phyloP scores from a whole-genome alignment of 2,888 invertebrate species.

The Gnatocerus cornutus region DNA sequence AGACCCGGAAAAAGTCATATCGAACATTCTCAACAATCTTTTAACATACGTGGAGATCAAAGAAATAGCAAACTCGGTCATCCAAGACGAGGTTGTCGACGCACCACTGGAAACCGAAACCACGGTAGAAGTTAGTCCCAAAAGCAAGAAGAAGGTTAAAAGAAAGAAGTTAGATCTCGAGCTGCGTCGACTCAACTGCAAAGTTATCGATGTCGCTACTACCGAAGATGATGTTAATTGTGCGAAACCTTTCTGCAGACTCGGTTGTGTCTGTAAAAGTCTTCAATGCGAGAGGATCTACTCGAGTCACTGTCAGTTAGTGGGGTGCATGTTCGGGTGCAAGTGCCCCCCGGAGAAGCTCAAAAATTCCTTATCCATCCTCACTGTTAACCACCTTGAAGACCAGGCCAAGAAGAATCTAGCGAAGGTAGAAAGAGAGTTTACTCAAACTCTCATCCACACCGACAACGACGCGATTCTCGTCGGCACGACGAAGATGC shows the following conservation, averaged over 20 bases:
- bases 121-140: neutral
- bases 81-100: slow-evolving; percentile 66
- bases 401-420: slow-evolving; percentile 74
- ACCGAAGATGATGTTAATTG: slow-evolving; percentile 69
- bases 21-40: slow-evolving; percentile 72
- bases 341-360: slow-evolving; percentile 63
- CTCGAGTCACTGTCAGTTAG: slow-evolving; percentile 76
- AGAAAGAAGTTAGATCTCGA: slow-evolving; percentile 68
- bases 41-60: slow-evolving; percentile 77
- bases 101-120: slow-evolving; percentile 49
- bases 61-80: slow-evolving; percentile 74
- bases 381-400: slow-evolving; percentile 69
- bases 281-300: slow-evolving; percentile 69
- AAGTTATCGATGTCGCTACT: slow-evolving; percentile 74
- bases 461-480: slow-evolving; percentile 79
- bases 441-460: slow-evolving; percentile 81
- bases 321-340: slow-evolving; percentile 77
- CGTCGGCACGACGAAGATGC: slow-evolving; percentile 74
- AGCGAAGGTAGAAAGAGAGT: slow-evolving; percentile 80
- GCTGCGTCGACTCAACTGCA: slow-evolving; percentile 78
- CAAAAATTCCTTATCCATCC: slow-evolving; percentile 61
- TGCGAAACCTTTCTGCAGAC: slow-evolving; percentile 73
- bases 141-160: slow-evolving; percentile 41
- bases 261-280: slow-evolving; percentile 81
- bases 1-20: slow-evolving; percentile 37